These are phyloP conservation scores for Morus bassanus DNA, from an alignment of 2,797 vertebrate genomes.

Conservation along the genomic window DNA sequence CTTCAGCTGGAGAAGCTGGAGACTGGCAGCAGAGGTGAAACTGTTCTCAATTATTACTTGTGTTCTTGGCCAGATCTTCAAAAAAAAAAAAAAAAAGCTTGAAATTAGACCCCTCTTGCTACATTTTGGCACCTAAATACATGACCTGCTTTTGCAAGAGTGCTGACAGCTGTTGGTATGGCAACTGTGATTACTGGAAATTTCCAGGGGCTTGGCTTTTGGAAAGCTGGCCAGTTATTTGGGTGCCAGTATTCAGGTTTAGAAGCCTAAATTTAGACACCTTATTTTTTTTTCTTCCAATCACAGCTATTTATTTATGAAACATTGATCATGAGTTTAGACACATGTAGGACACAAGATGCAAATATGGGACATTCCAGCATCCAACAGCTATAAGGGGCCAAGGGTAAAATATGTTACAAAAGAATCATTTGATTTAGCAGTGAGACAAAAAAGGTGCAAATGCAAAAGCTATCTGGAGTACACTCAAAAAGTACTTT, in stretches of 20 bases:
- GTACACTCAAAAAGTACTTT: background rate
- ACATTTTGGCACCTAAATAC: constrained; percentile 52
- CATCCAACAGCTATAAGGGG: background rate
- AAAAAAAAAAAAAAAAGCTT: background rate
- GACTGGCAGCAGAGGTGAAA: constrained; percentile 4
- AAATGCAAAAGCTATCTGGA: background rate
- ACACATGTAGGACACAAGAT: background rate
- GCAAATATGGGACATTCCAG: background rate
- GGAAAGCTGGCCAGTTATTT: constrained; percentile 49
- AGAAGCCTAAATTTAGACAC: background rate
- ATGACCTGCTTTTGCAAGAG: constrained; percentile 65
- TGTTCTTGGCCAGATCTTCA: background rate
- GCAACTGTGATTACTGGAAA: constrained; percentile 65
- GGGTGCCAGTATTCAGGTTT: constrained; percentile 42
- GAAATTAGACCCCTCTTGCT: constrained; percentile 51
- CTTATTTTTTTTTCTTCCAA: background rate
- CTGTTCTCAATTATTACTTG: background rate
- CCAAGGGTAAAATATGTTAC: background rate
- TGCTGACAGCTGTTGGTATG: constrained; percentile 58
- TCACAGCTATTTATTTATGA: constrained; percentile 16
- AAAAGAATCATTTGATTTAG: background rate
- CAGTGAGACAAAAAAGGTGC: background rate
- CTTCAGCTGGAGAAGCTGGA: background rate
- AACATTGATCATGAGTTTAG: background rate
- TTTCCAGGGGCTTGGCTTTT: constrained; percentile 62